A percentile compares a stretch with the other conserved stretches of the same genome.
Conservation (phyloP, 1,140 invertebrate genomes). For the Lordiphosa clarofinis region DNA sequence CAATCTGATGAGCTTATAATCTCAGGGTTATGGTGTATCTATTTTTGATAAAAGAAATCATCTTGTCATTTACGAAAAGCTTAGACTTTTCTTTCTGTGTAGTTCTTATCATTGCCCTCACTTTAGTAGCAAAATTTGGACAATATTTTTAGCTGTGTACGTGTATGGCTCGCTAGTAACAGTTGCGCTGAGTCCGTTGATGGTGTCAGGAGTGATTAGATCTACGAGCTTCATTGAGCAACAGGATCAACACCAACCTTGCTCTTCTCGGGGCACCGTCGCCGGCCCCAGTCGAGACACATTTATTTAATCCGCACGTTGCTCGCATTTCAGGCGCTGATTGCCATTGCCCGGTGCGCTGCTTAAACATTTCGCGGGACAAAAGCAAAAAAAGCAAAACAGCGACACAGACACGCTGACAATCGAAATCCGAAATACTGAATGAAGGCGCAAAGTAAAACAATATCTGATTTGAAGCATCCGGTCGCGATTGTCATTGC, state of each 20-base stretch:
- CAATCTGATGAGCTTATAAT: no score
- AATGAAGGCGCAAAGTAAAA: conserved; percentile 77
- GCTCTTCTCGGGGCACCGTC: conserved; percentile 10
- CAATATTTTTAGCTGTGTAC: no score
- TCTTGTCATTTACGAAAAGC: no score
- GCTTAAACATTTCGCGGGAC: conserved; percentile 57
- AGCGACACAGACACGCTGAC: conserved; percentile 69
- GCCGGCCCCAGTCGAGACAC: conserved; percentile 53
- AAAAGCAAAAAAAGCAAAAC: conserved; percentile 43
- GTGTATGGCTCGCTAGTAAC: no score
- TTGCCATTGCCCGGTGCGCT: conserved; percentile 35
- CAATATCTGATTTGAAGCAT: conserved; percentile 78
- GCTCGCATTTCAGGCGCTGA: conserved; percentile 63
- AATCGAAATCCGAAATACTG: conserved; percentile 74
- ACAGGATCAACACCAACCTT: conserved; percentile 14
- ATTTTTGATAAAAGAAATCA: no score
- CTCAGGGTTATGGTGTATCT: no score
- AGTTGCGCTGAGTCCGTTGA: not conserved
- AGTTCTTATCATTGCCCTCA: no score
- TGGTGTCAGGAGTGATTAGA: conserved; percentile 65
- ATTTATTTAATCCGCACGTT: conserved; percentile 70
- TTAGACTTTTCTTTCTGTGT: no score
- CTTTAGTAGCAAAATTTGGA: no score
- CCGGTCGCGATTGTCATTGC: conserved; percentile 77
- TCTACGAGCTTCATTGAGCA: conserved; percentile 57